A percentile compares a stretch with the other conserved stretches of the same genome.
Conservation (phyloP, 2,113 vertebrate species). For the Uria aalge region DNA sequence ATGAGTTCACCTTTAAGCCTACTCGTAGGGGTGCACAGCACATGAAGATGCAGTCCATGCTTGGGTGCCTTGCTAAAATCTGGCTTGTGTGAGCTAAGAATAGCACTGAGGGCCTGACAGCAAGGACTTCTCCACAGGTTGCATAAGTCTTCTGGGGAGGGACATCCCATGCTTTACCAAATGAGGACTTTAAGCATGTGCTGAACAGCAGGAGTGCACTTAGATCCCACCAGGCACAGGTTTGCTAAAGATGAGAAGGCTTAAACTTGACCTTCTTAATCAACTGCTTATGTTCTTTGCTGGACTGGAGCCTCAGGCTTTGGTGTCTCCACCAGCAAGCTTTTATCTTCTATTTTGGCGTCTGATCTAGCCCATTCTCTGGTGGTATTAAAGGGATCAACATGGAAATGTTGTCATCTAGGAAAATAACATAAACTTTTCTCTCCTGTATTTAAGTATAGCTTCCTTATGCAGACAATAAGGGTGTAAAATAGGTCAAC, state of each 20-base stretch:
- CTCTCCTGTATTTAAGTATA: neutral
- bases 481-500: neutral
- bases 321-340: neutral
- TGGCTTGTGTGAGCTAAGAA: neutral
- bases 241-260: neutral
- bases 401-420: neutral
- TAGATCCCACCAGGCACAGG: neutral
- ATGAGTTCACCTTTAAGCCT: neutral
- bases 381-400: neutral
- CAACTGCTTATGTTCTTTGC: neutral
- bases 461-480: neutral
- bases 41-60: neutral
- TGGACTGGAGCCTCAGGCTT: neutral
- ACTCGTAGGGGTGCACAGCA: rapidly evolving
- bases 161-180: neutral
- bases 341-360: neutral
- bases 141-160: neutral
- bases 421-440: neutral
- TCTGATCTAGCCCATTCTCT: neutral
- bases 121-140: neutral
- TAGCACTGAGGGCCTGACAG: neutral
- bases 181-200: rapidly evolving
- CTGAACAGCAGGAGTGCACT: neutral
- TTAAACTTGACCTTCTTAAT: neutral
- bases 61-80: neutral